These are phyloP conservation scores for Micoletzkya japonica DNA, from an alignment of 2,888 invertebrate species.

Conservation along the genomic window DNA sequence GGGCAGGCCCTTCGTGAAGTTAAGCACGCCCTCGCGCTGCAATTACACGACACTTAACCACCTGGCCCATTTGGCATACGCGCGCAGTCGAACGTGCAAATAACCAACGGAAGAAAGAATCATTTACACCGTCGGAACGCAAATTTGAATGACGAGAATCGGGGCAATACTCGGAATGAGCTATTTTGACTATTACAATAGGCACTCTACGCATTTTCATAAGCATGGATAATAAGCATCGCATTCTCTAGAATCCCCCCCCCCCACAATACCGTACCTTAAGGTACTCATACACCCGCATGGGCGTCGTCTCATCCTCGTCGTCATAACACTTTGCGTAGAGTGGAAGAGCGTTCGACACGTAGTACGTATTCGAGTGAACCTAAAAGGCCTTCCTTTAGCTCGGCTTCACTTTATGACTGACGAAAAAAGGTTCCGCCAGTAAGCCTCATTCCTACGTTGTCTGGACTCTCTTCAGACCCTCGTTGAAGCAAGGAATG, in stretches of 20 bases:
- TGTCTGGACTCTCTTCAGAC: no score
- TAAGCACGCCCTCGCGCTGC: conserved; percentile 61
- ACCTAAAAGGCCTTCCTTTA: conserved; percentile 29
- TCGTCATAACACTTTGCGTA: conserved; percentile 64
- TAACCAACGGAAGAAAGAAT: no score
- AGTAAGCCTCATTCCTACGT: no score
- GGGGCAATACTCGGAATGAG: no score
- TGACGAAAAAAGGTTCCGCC: no score
- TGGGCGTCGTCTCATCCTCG: conserved; percentile 55
- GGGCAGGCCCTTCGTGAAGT: conserved; percentile 64
- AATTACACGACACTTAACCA: conserved; percentile 28
- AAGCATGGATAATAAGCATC: not conserved
- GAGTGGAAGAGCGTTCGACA: conserved; percentile 65
- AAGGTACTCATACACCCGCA: conserved; percentile 59
- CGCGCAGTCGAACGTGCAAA: no score
- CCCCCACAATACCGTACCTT: conserved; percentile 39
- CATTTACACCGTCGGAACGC: not conserved
- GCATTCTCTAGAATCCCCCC: not conserved
- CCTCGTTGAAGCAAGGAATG: no score
- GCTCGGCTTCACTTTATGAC: no score
- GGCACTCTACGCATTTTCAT: not conserved
- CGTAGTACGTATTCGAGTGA: conserved; percentile 63
- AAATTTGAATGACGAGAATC: not conserved
- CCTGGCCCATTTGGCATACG: no score
- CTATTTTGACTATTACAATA: not conserved